Conservation (phyloP, 2,113 vertebrate species). For the Myotis yumanensis region DNA sequence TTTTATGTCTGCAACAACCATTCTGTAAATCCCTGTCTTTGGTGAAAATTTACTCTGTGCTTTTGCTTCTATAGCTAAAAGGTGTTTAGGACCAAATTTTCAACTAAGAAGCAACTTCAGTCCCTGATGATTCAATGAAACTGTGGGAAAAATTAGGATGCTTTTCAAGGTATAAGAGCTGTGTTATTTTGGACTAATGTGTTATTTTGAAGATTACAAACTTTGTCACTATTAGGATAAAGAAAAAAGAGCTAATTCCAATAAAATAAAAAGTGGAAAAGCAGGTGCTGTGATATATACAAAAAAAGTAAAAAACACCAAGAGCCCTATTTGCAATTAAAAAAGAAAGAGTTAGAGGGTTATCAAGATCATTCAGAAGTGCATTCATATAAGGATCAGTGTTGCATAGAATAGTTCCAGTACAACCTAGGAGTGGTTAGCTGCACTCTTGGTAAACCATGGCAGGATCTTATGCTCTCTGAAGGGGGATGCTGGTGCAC, state of each 20-base stretch:
- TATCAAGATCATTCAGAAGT: slow-evolving; percentile 83
- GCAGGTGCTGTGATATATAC: slow-evolving; percentile 84
- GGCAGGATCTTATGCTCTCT: slow-evolving; percentile 79
- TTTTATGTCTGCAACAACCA: slow-evolving; percentile 56
- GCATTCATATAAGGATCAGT: slow-evolving; percentile 87
- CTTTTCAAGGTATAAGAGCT: slow-evolving; percentile 81
- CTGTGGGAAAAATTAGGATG: slow-evolving; percentile 69
- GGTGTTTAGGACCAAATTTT: slow-evolving; percentile 74
- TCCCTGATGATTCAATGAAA: slow-evolving; percentile 73
- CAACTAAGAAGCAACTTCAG: slow-evolving; percentile 75
- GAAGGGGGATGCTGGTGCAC: slow-evolving; percentile 55
- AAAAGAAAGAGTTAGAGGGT: slow-evolving; percentile 83
- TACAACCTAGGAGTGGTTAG: slow-evolving; percentile 86
- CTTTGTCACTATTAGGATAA: slow-evolving; percentile 70
- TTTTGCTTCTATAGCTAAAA: slow-evolving; percentile 81
- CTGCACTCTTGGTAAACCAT: slow-evolving; percentile 88
- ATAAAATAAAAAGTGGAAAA: slow-evolving; percentile 82
- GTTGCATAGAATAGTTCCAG: slow-evolving; percentile 98
- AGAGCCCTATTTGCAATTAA: slow-evolving; percentile 79
- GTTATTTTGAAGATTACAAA: slow-evolving; percentile 76
- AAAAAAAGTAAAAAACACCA: slow-evolving; percentile 87
- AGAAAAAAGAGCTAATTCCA: slow-evolving; percentile 78
- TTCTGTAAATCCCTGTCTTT: slow-evolving; percentile 75
- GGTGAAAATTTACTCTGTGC: slow-evolving; percentile 85
- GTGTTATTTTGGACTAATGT: slow-evolving; percentile 78